A percentile compares a stretch with the other conserved stretches of the same genome.
Evolutionary conservation across 2,797 vertebrate species (phyloP).

Genomic region (Nannoperca obscura): DNA sequence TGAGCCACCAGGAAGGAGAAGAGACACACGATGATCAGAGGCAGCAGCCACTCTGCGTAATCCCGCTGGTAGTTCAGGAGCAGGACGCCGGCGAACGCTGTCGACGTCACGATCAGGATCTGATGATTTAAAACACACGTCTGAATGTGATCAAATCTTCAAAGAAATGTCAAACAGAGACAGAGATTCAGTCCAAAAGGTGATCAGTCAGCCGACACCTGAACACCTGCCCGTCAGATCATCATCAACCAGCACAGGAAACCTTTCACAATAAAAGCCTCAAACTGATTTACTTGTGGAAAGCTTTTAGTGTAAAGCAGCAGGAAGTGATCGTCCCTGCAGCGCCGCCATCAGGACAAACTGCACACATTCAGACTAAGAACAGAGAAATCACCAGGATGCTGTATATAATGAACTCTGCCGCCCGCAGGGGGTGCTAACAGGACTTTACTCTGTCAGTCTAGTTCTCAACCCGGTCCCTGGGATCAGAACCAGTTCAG

Average conservation of each 20-base stretch:
- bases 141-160: neutral
- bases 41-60: conserved; percentile 96
- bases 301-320: too few relatives aligned
- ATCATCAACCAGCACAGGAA: too few relatives aligned
- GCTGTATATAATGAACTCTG: neutral
- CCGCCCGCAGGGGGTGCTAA: neutral
- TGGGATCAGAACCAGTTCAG: neutral
- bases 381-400: neutral
- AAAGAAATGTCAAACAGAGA: neutral
- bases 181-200: neutral
- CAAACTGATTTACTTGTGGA: too few relatives aligned
- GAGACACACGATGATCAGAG: conserved; percentile 95
- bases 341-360: neutral
- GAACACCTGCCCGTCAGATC: too few relatives aligned
- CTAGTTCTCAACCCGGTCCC: neutral
- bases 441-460: neutral
- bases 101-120: conserved; percentile 94
- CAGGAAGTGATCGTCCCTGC: too few relatives aligned
- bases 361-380: neutral
- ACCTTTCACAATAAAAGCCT: too few relatives aligned
- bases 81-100: conserved; percentile 93
- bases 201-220: too few relatives aligned
- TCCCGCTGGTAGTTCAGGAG: conserved; percentile 96
- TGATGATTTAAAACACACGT: conserved; percentile 54
- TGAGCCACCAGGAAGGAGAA: conserved; percentile 98